Conservation (phyloP, 1,140 invertebrate genomes). For the Brachionus calyciflorus region DNA sequence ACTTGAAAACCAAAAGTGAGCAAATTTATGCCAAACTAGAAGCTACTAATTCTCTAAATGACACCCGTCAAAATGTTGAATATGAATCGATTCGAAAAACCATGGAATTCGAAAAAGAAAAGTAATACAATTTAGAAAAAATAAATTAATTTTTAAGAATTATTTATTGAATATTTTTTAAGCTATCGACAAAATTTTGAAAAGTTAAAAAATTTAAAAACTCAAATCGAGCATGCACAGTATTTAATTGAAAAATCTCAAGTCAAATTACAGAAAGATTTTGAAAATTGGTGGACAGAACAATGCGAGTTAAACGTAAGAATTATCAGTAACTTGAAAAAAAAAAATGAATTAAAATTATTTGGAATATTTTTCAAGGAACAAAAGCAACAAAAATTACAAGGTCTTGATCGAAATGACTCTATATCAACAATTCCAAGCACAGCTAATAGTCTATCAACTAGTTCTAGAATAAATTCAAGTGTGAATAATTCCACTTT, state of each 20-base stretch:
- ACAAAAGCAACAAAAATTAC: constrained; percentile 1
- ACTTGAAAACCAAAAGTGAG: constrained; percentile 54
- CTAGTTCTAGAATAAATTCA: constrained; percentile 3
- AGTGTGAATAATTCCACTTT: neutral
- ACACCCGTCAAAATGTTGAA: constrained; percentile 52
- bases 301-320: constrained; percentile 22
- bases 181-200: constrained; percentile 58
- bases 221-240: constrained; percentile 60
- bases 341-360: too few relatives aligned
- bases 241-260: constrained; percentile 59
- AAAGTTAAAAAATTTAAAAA: constrained; percentile 54
- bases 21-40: constrained; percentile 48
- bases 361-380: constrained; percentile 13
- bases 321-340: too few relatives aligned
- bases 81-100: constrained; percentile 53
- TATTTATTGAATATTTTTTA: neutral
- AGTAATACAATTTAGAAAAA: constrained; percentile 47
- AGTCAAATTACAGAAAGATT: constrained; percentile 60
- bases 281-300: constrained; percentile 59
- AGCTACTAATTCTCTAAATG: neutral
- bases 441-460: constrained; percentile 10
- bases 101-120: constrained; percentile 56
- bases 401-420: neutral
- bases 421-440: constrained; percentile 4
- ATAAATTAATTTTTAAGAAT: neutral